These are phyloP conservation scores for Rhadinocentrus ornatus DNA, from an alignment of 2,797 vertebrate species.

Conservation along the genomic window DNA sequence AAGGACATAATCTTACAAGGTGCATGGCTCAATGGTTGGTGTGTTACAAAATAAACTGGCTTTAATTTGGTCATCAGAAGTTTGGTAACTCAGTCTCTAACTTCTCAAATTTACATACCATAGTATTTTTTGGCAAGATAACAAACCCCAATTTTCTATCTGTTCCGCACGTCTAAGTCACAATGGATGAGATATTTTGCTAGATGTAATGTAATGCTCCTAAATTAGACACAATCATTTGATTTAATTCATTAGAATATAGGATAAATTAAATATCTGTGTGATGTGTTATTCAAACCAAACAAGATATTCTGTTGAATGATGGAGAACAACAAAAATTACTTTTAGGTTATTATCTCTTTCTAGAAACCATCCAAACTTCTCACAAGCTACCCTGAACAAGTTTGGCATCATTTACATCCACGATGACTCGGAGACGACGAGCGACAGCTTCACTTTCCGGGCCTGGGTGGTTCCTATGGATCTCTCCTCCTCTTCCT, in stretches of 20 bases:
- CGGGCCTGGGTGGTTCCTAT: conserved; percentile 87
- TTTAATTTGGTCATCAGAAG: not conserved
- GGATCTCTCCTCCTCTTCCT: conserved; percentile 41
- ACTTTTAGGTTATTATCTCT: conserved; percentile 14
- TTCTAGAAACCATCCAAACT: conserved; percentile 82
- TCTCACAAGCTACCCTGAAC: conserved; percentile 88
- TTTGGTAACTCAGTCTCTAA: not conserved
- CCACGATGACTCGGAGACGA: conserved; percentile 91
- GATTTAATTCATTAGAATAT: not conserved
- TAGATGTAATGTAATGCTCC: not conserved
- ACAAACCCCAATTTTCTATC: not conserved
- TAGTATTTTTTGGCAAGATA: not conserved
- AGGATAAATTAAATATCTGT: not conserved
- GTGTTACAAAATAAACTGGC: not conserved
- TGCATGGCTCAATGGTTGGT: conserved; percentile 56
- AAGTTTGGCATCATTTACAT: conserved; percentile 86
- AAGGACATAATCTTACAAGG: conserved; percentile 85
- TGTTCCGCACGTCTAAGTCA: not conserved
- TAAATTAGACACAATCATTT: not conserved
- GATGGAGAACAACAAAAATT: not conserved
- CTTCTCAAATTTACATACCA: not conserved
- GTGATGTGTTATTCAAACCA: not conserved
- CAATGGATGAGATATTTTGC: not conserved
- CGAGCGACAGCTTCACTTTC: conserved; percentile 88
- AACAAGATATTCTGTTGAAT: not conserved